Evolutionary conservation across 2,888 invertebrate genomes (phyloP), one percentile per base, ranked within the genome.

Genomic region (Campaea margaritaria): DNA sequence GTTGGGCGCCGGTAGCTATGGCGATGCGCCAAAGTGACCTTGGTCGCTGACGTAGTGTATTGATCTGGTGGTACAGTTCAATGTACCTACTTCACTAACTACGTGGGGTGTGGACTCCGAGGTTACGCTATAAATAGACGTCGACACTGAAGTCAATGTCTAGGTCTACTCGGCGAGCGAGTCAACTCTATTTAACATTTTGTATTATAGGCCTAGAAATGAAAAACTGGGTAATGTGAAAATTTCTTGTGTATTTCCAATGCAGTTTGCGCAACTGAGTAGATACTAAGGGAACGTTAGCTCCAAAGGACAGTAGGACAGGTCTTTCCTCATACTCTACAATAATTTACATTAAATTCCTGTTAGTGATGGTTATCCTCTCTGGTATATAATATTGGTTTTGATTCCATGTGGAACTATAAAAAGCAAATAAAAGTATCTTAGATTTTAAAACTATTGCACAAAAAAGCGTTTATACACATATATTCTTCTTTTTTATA

Each of bases 181-280:
- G 38, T 56, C 62, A 61, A 61, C 54, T 48, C 57, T 59, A 58
- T 48, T 42, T 45, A 41, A 12, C 78, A 13, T 16, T 34, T 13
- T 28, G n/a, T 31, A 39, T 31, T 54, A 60, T 27, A 50, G 46
- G 60, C 55, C 61, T 65, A 62, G 75, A 89, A 91, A 90, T 88
- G 82, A 90, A 89, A 89, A 87, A 86, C 86, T 72, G 82, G 72
- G 75, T 83, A 86, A 86, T 86, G 87, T 87, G 84, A 87, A 83
- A 87, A 88, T 86, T 81, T 83, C 72, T 83, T 78, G 85, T 89
- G 89, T 89, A 89, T 89, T 89, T 89, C 81, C 79, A 85, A 85
- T 82, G 87, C 80, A 82, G 77, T 81, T 80, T 76, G 80, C 82
- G 84, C 82, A 82, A 82, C 78, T 79, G 81, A 82, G 78, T 69